phyloP scores from a whole-genome alignment of 2,888 invertebrate genomes.

The Calameuta pallipes region DNA sequence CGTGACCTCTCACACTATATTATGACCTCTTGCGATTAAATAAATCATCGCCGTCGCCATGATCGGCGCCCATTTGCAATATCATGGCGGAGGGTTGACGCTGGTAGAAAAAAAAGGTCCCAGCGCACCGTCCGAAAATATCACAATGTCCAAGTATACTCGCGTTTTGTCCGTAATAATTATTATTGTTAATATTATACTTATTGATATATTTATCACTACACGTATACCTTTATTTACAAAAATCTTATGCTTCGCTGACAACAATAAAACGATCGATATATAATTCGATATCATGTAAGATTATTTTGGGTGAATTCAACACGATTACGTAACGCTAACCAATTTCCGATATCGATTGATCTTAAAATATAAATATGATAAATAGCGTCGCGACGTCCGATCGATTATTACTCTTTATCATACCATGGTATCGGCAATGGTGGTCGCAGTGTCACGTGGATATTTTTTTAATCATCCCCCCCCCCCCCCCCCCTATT shows the following conservation, averaged over 20 bases:
- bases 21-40: not conserved
- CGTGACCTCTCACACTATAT: not conserved
- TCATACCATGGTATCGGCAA: not conserved
- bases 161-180: conserved; percentile 27
- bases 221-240: conserved; percentile 58
- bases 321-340: conserved; percentile 7
- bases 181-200: conserved; percentile 3
- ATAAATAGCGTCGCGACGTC: not conserved
- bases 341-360: not conserved
- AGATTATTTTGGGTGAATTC: conserved; percentile 2
- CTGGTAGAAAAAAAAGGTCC: conserved; percentile 42
- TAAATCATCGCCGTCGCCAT: not conserved
- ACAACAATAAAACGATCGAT: conserved; percentile 5
- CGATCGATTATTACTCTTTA: not conserved
- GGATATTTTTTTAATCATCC: not conserved
- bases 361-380: not conserved
- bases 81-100: conserved; percentile 13
- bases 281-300: conserved; percentile 1
- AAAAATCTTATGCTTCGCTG: conserved; percentile 44
- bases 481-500: not conserved
- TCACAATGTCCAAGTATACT: conserved; percentile 63
- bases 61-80: conserved; percentile 5
- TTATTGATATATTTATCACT: conserved; percentile 35
- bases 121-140: conserved; percentile 43
- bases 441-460: not conserved